phyloP scores from a whole-genome alignment of 2,113 vertebrate species.

The Gadus chalcogrammus region DNA sequence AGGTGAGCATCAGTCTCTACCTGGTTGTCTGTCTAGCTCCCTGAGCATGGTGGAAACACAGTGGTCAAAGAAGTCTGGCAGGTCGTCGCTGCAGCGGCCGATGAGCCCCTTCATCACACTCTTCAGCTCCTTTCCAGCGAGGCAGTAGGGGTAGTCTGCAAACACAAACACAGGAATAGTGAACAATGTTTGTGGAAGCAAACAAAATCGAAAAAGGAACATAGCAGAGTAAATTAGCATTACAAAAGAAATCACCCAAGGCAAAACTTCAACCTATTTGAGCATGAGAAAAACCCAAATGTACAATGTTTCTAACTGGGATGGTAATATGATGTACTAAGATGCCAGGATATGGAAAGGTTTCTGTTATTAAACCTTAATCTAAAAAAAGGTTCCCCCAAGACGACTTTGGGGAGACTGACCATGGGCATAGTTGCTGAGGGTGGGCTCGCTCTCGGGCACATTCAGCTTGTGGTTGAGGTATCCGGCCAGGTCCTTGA shows the following conservation, averaged over 20 bases:
- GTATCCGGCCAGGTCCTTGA: slow-evolving; percentile 95
- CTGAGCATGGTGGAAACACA: slow-evolving; percentile 90
- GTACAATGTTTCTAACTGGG: too few relatives aligned
- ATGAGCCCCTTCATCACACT: slow-evolving; percentile 79
- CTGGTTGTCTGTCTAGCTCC: slow-evolving; percentile 84
- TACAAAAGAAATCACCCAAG: too few relatives aligned
- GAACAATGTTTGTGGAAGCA: too few relatives aligned
- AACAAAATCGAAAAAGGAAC: too few relatives aligned
- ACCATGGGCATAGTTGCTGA: slow-evolving; percentile 89
- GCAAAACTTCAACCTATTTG: too few relatives aligned
- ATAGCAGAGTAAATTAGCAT: too few relatives aligned
- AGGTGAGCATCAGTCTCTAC: slow-evolving; percentile 46
- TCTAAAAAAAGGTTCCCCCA: too few relatives aligned
- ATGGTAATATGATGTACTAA: too few relatives aligned
- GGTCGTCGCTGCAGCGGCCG: slow-evolving; percentile 54
- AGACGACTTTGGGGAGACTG: slow-evolving; percentile 31
- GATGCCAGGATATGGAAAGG: too few relatives aligned
- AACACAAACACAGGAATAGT: slow-evolving; percentile 6
- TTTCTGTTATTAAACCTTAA: too few relatives aligned
- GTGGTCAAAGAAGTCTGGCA: slow-evolving; percentile 91
- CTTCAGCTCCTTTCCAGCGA: slow-evolving; percentile 82
- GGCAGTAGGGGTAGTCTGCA: slow-evolving; percentile 92
- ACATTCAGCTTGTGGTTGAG: slow-evolving; percentile 90
- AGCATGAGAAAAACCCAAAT: too few relatives aligned
- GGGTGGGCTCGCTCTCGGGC: slow-evolving; percentile 77